Base-by-base conservation (phyloP, 1,140 invertebrate genomes). In the Drosophila ogumai region DNA sequence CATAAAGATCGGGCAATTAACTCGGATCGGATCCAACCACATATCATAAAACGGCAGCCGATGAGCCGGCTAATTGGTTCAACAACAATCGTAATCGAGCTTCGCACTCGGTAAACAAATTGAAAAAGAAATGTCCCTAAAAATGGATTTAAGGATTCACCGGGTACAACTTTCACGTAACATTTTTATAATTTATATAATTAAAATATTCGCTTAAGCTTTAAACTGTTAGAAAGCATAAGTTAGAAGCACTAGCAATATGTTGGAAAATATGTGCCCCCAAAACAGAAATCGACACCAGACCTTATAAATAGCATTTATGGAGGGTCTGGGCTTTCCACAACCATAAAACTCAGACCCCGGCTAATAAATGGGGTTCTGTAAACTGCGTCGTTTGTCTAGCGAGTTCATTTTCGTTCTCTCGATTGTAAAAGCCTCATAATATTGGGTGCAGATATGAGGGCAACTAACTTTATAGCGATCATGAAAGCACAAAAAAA, bases 371-470 rank as follows among this genome's bases (percentile, higher is more conserved):
- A 68, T 47, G 64, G 49, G 34, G 64, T 55, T 71, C 49, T 71
- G 67, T 68, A 68, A 71, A 71, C 52, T 72, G 68, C 68, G 68
- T 71, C 66, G 52, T 49, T 72, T 72, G 65, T 72, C 67, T 72
- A 36, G 36, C 65, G 36, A 61, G 63, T 66, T 66, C 55, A 63
- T 59, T 57, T 63, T 59, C 36, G 32, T 64, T 64, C 36, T 41
- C 36, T 64, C 25, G 60, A 58, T 49, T 71, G 66, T 41, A 67
- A 47, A 65, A 47, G 17, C 25, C 32, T 43, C 25, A 44, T 44
- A 22, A 47, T 57, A 57, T 58, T 72, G 66, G 41, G 6, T 34
- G 43, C 19, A 71, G 68, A 72, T 72, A 72, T 71, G 65, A 47
- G 25, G 66, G 34, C 28, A 56, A 31, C 64, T 68, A 38, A 56